These are phyloP conservation scores for Panthera tigris DNA, from an alignment of 2,113 vertebrate genomes.

Conservation along the genomic window DNA sequence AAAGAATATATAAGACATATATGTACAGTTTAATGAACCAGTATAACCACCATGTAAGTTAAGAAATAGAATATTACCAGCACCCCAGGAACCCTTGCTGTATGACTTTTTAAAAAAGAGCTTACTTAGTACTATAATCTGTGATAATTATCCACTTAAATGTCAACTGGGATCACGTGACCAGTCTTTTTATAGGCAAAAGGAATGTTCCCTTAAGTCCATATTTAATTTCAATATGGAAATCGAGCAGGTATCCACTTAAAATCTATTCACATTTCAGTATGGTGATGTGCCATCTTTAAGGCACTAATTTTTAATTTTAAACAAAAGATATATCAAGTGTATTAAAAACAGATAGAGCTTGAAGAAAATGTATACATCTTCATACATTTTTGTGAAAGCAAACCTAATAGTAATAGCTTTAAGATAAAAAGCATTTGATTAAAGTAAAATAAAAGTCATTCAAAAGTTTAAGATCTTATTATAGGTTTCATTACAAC, in stretches of 20 bases:
- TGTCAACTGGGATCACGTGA: constrained; percentile 78
- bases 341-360: constrained; percentile 11
- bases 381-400: constrained; percentile 38
- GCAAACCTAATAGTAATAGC: constrained; percentile 27
- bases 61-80: constrained; percentile 31
- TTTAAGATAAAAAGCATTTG: constrained; percentile 49
- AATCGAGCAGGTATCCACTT: constrained; percentile 70
- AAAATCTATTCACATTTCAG: constrained; percentile 72
- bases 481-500: constrained; percentile 48
- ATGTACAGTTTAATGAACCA: not conserved
- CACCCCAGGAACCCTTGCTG: not conserved
- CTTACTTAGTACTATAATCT: constrained; percentile 63
- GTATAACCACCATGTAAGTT: not conserved
- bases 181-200: constrained; percentile 79
- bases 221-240: constrained; percentile 77
- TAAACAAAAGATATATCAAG: constrained; percentile 37
- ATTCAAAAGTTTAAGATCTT: constrained; percentile 59
- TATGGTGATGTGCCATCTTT: constrained; percentile 48
- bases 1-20: constrained; percentile 9
- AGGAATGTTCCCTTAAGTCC: constrained; percentile 76
- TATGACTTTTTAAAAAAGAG: constrained; percentile 62
- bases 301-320: constrained; percentile 68
- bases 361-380: constrained; percentile 42
- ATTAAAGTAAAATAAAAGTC: constrained; percentile 62
- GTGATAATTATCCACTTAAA: constrained; percentile 83